Evolutionary conservation across 2,797 vertebrate species (phyloP).

Genomic region (Limosa lapponica): DNA sequence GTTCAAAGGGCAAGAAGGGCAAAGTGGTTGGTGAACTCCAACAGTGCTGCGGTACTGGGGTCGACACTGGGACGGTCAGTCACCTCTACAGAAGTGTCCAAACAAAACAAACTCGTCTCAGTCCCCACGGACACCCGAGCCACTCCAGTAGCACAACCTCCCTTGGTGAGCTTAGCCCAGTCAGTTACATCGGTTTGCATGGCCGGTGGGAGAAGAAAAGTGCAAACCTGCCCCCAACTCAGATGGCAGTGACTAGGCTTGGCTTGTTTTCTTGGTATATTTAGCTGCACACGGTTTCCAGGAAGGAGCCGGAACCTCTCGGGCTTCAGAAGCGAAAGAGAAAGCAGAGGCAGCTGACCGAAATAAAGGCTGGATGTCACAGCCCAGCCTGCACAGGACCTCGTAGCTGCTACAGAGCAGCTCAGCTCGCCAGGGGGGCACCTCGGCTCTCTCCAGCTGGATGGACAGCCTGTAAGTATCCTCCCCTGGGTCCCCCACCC

Average conservation of each 20-base stretch:
- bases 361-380: neutral
- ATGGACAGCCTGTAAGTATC: conserved; percentile 4
- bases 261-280: neutral
- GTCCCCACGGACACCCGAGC: neutral
- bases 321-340: neutral
- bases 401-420: fast-evolving
- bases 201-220: neutral
- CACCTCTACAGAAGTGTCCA: neutral
- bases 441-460: neutral
- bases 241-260: fast-evolving
- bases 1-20: neutral
- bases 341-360: neutral
- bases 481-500: too few relatives aligned
- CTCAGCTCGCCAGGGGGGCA: fast-evolving
- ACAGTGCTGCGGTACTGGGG: neutral
- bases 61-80: fast-evolving
- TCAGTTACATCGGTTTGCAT: fast-evolving
- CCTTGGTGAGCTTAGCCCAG: fast-evolving
- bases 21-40: fast-evolving
- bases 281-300: neutral
- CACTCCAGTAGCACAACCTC: neutral
- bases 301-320: too few relatives aligned
- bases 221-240: fast-evolving
- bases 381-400: fast-evolving
- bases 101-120: neutral